phyloP scores from a whole-genome alignment of 2,888 invertebrate genomes.

The Mystacides longicornis region DNA sequence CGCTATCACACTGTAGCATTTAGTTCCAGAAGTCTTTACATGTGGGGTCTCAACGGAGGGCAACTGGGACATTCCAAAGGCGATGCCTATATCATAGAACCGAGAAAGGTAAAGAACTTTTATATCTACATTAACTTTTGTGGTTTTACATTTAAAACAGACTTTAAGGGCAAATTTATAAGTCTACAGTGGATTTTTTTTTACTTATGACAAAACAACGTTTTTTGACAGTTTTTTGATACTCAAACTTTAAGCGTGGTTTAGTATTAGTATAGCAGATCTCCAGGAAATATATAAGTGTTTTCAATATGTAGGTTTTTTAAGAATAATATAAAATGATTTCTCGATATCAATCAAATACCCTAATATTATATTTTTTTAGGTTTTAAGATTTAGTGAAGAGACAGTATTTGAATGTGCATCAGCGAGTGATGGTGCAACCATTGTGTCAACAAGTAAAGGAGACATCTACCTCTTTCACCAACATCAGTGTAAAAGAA shows the following conservation, averaged over 20 bases:
- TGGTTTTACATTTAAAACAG: no score
- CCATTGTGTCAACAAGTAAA: constrained; percentile 53
- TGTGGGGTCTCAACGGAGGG: constrained; percentile 78
- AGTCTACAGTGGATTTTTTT: no score
- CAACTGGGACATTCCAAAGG: constrained; percentile 64
- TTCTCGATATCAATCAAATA: not conserved
- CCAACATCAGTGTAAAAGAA: constrained; percentile 62
- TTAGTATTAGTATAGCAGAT: no score
- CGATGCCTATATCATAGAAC: constrained; percentile 40
- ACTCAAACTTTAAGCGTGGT: no score
- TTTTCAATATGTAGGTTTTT: no score
- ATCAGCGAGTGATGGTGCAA: constrained; percentile 60
- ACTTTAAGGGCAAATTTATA: no score
- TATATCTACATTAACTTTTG: no score
- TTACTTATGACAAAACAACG: no score
- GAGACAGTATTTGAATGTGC: constrained; percentile 49
- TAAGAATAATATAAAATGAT: no score
- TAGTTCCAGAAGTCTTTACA: constrained; percentile 55
- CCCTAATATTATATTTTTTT: constrained; percentile 8
- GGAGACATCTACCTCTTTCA: constrained; percentile 66
- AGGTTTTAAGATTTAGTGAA: constrained; percentile 43
- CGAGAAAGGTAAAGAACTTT: constrained; percentile 46
- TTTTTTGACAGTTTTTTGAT: no score
- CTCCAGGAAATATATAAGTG: no score
- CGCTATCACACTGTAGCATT: constrained; percentile 66